Percentiles rank a stretch among this genome's conserved stretches.
Conservation (phyloP, 2,888 invertebrate species). For the Euzetes globulus region DNA sequence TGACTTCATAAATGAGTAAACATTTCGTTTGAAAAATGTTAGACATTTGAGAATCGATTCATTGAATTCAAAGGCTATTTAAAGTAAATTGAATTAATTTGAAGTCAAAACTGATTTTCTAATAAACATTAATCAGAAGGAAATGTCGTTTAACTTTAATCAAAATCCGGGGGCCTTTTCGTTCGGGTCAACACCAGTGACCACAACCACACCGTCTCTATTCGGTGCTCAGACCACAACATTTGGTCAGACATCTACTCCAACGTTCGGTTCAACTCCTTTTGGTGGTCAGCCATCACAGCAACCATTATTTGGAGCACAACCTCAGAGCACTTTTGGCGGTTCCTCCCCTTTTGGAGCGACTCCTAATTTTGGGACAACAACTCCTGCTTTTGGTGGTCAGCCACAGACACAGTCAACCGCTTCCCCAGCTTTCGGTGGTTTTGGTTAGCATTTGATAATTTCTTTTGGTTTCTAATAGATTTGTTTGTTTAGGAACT, state of each 20-base stretch:
- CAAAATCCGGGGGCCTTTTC: conserved; percentile 19
- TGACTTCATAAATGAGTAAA: no score
- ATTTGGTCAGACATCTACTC: conserved; percentile 10
- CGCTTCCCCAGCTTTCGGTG: background rate
- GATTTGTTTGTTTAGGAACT: background rate
- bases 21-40: no score
- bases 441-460: background rate
- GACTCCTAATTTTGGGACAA: background rate
- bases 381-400: background rate
- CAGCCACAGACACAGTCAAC: background rate
- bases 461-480: background rate
- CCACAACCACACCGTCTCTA: background rate
- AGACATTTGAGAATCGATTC: no score
- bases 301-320: background rate
- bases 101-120: background rate
- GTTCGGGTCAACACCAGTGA: conserved; percentile 27
- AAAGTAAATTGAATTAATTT: background rate
- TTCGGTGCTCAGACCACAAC: conserved; percentile 4
- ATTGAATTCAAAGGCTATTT: no score
- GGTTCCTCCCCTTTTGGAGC: conserved; percentile 8
- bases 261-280: background rate
- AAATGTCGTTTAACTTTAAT: conserved; percentile 13
- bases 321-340: background rate
- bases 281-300: conserved; percentile 1
- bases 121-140: background rate